Evolutionary conservation across 2,888 invertebrate species (phyloP), one percentile per base, ranked within the genome.

Genomic region (Cremastinae sp.): DNA sequence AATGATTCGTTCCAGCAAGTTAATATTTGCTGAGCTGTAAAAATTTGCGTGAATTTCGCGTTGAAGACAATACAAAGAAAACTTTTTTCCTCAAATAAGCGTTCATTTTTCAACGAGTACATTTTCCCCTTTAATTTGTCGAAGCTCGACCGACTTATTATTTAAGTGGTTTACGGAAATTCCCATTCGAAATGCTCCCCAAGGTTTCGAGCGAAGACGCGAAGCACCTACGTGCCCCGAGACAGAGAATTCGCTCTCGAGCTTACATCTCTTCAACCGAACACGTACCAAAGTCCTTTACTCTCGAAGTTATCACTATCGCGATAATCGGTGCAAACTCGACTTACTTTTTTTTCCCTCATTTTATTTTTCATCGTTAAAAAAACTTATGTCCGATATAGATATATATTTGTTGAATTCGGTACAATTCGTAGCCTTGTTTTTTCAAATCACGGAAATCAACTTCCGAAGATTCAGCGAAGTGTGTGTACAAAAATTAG

Each of bases 291-390:
- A 36, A 47, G 9, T 56, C 36, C 64, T 70, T 74, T 58, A 53
- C 74, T 64, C 56, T 12, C 41, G 14, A n/a, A 64, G 47, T 74
- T 74, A 74, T 69, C 74, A 43, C 14, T 9, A 28, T 36, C 12
- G n/a, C 51, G 69, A 74, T 74, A 74, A 74, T 64, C 51, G 51
- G 36, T 64, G 58, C 58, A 64, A 58, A 64, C 74, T 64, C 51
- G 22, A 38, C 28, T 28, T 3, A 5, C 43, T 43, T 43, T n/a
- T 43, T 43, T 43, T 14, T 14, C n/a, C 10, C 43, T 2, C 43
- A 43, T 9, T 14, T 43, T n/a, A 4, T 43, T 43, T 43, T 43
- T 43, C 43, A 43, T 3, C 14, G n/a, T 3, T 3, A 28, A 28
- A 28, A 28, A 28, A 28, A 28, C 5, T 28, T 28, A 28, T n/a